Evolutionary conservation across 2,888 invertebrate species (phyloP), one percentile per base, ranked within the genome.

Genomic region (Cantharis rustica): DNA sequence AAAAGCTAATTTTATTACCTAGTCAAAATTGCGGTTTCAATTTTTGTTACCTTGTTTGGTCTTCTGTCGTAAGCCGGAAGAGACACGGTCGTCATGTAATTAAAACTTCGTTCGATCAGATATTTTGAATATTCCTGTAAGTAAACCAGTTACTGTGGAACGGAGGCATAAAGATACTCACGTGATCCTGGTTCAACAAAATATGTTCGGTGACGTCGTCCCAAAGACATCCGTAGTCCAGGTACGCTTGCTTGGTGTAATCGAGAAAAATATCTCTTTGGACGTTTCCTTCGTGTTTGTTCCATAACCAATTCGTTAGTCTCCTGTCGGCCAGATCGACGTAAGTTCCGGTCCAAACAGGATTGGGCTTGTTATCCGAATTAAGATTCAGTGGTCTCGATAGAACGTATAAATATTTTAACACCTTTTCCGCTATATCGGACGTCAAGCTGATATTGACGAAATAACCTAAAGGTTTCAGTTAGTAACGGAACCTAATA

Each of bases 331-430:
- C 95, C 76, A 96, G 91, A 87, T 98, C 98, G n/a, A 96, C 96
- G 87, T 98, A 98, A 16, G 98, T 95, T 61, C 98, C 97, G 0
- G 98, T 98, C 98, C 98, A 99, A 23, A 98, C 93, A 16, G 95
- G 94, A 47, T 85, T 84, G 15, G 96, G 95, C 86, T 96, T 95
- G 76, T 93, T 92, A 73, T 94, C 90, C 80, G 93, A 92, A 62
- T 82, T 82, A 27, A 97, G 90, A 64, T 98, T 98, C 84, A 99
- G 91, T 0, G 99, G 98, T 79, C 98, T 91, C 27, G 98, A 98
- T 92, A 99, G 93, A 23, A 99, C 98, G 78, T 96, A 95, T 82
- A 99, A 94, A 87, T 99, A 99, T 87, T 98, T 95, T 84, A 99
- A 89, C 13, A 95, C 86, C 89, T 98, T 95, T 89, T 99, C 99